Percentiles rank a stretch among this genome's conserved stretches.
Conservation (phyloP, 2,888 invertebrate genomes). For the Luperina testacea region DNA sequence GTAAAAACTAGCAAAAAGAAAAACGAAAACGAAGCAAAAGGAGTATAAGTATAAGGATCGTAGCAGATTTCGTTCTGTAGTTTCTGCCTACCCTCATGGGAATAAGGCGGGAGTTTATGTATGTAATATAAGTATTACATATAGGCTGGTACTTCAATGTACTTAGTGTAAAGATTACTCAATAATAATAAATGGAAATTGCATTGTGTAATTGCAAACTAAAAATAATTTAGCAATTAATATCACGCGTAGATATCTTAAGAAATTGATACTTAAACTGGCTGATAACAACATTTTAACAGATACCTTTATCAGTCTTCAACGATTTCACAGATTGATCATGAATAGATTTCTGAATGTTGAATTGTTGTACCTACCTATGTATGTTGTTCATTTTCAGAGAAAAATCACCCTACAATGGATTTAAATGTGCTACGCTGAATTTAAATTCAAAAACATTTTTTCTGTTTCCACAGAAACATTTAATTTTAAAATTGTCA, state of each 20-base stretch:
- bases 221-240: slow-evolving; percentile 32
- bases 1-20: neutral
- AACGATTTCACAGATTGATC: slow-evolving; percentile 18
- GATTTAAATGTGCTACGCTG: neutral
- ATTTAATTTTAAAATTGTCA: too few species aligned
- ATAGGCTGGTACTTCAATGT: neutral
- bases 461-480: too few species aligned
- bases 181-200: slow-evolving; percentile 17
- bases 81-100: neutral
- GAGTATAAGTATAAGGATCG: neutral
- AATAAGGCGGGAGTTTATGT: neutral
- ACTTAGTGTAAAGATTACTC: neutral
- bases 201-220: slow-evolving; percentile 10
- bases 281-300: slow-evolving; percentile 44
- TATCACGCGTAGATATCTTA: slow-evolving; percentile 39
- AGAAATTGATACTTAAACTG: slow-evolving; percentile 50
- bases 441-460: neutral
- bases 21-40: neutral
- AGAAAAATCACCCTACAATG: too few species aligned
- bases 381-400: neutral
- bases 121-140: neutral
- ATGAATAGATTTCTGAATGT: slow-evolving; percentile 8
- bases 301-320: slow-evolving; percentile 27
- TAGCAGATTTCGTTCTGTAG: neutral
- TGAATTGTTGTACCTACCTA: neutral